Base-by-base conservation (phyloP, 2,113 vertebrate species). In the Salvelinus alpinus region DNA sequence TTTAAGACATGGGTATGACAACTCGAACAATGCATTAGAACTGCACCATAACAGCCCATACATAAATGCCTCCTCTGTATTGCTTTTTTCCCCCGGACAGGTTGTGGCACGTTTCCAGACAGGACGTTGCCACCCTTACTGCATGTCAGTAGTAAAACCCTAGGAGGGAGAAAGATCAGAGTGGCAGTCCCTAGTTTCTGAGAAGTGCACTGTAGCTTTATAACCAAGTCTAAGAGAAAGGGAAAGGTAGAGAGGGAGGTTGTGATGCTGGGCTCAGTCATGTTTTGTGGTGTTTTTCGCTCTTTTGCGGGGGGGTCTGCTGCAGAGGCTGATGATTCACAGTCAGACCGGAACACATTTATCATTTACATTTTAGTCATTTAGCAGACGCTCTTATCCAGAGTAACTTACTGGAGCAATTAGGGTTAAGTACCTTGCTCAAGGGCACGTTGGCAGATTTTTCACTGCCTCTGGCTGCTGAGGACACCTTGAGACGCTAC, bases 201-300 rank as follows among this genome's bases (percentile, higher is more conserved):
- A 48, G 38, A 44, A 44, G 13, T 44, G 38, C 38, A 44, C 38
- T 57, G 54, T 20, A 14, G 13, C 54, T 20, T 57, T 44, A 44
- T 44, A 44, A 44, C 38, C 8, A 44, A 69, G 34, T 48, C 6
- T 20, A 11, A 44, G 38, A 24, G 44, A 20, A 57, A 20, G 5
- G 54, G 5, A 20, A 18, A 18, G 75, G 81, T 5, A 71, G 80
- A 75, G 64, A 74, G 59, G 64, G 76, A 78, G 51, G 5, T 2
- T 4, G 1, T 9, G 81, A 90, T 87, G 84, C 88, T 80, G 80
- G 83, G 80, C 84, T 90, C 79, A 78, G 84, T 84, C 86, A 87
- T 80, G 75, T 88, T 82, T 87, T 76, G 13, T 48, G 12, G 22
- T 71, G 44, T 18, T 69, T 88, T 71, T 81, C 76, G 65, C 83